A percentile compares a stretch with the other conserved stretches of the same genome.
Evolutionary conservation across 2,888 invertebrate genomes (phyloP).

Genomic region (Petrolisthes manimaculis): DNA sequence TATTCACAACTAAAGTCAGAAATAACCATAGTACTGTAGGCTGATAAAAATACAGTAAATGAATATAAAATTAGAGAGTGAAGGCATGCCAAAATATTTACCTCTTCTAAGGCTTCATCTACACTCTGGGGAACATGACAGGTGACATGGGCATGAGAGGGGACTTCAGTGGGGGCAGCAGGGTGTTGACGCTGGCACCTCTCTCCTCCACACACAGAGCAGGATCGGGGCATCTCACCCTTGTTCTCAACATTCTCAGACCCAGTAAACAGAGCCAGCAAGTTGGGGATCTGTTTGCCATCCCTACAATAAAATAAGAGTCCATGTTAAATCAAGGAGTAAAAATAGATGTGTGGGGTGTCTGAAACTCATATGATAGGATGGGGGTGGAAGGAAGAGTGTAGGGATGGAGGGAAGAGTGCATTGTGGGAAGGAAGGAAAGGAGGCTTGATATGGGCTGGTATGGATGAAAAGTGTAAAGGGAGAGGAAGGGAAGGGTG

Average conservation of each 20-base stretch:
- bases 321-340: background rate
- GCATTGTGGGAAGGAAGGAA: too few relatives aligned
- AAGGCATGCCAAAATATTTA: background rate
- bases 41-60: background rate
- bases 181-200: constrained; percentile 60
- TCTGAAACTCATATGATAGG: too few relatives aligned
- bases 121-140: constrained; percentile 61
- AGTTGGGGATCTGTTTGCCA: constrained; percentile 61
- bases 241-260: constrained; percentile 28
- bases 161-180: constrained; percentile 22
- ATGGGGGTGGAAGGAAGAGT: too few relatives aligned
- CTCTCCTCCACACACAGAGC: constrained; percentile 65
- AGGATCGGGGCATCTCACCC: constrained; percentile 59
- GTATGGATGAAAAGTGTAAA: background rate
- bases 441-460: too few relatives aligned
- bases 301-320: constrained; percentile 45
- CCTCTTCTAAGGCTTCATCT: constrained; percentile 65
- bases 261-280: constrained; percentile 61
- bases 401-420: too few relatives aligned
- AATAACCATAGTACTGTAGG: background rate
- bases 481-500: background rate
- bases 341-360: background rate
- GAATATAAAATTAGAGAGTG: background rate
- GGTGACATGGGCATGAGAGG: constrained; percentile 56
- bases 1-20: background rate